phyloP scores from a whole-genome alignment of 2,113 vertebrate genomes.

The Hippolais icterina region DNA sequence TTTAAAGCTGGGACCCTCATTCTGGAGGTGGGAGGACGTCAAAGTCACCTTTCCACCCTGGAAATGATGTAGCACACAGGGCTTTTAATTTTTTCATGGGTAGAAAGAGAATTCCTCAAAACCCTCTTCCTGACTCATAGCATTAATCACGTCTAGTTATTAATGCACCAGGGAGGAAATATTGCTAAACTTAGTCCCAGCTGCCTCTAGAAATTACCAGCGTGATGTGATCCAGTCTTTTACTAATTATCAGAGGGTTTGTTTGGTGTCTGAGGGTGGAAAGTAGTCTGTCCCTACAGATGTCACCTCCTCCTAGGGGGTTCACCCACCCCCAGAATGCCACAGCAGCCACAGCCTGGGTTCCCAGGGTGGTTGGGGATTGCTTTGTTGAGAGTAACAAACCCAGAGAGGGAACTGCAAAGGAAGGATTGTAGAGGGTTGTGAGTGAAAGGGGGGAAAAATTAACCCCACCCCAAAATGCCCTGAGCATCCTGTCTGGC shows the following conservation, averaged over 20 bases:
- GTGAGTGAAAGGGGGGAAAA: background rate
- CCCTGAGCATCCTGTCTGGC: background rate
- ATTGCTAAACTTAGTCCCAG: slow-evolving; percentile 6
- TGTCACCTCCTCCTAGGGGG: background rate
- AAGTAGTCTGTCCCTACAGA: background rate
- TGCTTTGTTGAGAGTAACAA: accelerated
- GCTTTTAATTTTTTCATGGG: background rate
- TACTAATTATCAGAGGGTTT: background rate
- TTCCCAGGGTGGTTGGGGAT: background rate
- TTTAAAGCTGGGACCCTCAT: background rate
- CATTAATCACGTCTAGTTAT: slow-evolving; percentile 15
- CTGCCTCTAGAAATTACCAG: background rate
- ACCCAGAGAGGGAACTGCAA: background rate
- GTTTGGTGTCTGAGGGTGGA: background rate
- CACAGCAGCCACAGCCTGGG: accelerated
- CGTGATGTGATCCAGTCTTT: background rate
- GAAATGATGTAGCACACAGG: background rate
- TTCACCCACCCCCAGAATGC: accelerated
- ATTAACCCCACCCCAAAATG: background rate
- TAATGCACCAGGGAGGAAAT: background rate
- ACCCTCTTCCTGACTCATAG: slow-evolving; percentile 24
- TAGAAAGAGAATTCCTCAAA: slow-evolving; percentile 50
- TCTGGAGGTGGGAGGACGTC: accelerated
- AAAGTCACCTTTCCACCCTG: background rate
- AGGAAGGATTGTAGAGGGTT: background rate